Conservation (phyloP, 2,113 vertebrate species). For the Cavia aperea region DNA sequence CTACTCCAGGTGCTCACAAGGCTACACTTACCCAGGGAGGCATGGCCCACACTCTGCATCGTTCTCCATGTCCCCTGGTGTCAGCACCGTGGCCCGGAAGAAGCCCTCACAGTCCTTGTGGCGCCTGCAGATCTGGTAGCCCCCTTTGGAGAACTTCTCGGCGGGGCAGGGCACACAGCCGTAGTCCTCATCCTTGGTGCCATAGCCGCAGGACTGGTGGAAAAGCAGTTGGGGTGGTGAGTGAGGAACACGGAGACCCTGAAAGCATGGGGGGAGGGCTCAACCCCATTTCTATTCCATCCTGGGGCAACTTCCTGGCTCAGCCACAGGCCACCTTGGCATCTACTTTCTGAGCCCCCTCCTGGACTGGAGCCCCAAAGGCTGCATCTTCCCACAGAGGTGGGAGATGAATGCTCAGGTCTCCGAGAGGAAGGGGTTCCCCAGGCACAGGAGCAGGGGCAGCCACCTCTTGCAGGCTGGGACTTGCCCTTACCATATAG, state of each 20-base stretch:
- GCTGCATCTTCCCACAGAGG: not conserved
- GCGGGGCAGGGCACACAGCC: constrained; percentile 87
- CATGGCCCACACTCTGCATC: constrained; percentile 95
- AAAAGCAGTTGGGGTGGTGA: not conserved
- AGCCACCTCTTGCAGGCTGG: not conserved
- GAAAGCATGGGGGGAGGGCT: fast-evolving
- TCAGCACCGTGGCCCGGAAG: constrained; percentile 89
- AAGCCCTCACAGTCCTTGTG: constrained; percentile 96
- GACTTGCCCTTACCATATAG: constrained; percentile 85
- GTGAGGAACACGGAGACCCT: not conserved
- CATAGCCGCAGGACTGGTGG: constrained; percentile 88
- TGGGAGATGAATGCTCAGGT: fast-evolving
- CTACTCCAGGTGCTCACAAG: not conserved
- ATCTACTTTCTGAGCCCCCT: not conserved
- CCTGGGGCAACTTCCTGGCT: not conserved
- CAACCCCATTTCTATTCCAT: not conserved
- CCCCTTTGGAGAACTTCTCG: constrained; percentile 95
- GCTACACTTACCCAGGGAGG: constrained; percentile 87
- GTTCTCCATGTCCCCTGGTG: constrained; percentile 86
- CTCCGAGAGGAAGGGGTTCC: not conserved
- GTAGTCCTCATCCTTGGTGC: constrained; percentile 92
- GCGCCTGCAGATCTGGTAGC: constrained; percentile 95
- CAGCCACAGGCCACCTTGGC: not conserved
- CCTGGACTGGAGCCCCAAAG: not conserved
- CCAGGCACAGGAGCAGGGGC: not conserved